Percentiles rank a stretch among this genome's conserved stretches.
Evolutionary conservation across 1,140 invertebrate species (phyloP).

Genomic region (Bombus confusus): DNA sequence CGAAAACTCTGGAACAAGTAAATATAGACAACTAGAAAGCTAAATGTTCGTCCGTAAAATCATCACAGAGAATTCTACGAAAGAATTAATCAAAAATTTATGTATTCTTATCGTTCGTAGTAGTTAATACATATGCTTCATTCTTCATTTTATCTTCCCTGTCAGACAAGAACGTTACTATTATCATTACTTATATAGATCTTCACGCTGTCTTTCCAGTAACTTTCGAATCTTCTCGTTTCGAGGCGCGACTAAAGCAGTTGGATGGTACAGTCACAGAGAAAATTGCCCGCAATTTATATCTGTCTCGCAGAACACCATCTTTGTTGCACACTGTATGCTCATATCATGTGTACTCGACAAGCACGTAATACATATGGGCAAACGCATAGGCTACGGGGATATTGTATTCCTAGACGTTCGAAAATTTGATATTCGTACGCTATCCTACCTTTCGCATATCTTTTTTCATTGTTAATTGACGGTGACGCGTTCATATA

Average conservation of each 20-base stretch:
- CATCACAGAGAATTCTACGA: too few relatives aligned
- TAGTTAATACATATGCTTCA: not conserved
- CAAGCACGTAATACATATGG: not conserved
- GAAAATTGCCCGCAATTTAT: slow-evolving; percentile 39
- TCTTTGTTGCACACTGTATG: not conserved
- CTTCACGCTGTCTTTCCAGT: not conserved
- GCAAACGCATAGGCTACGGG: not conserved
- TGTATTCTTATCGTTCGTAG: too few relatives aligned
- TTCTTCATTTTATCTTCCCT: not conserved
- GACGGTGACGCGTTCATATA: not conserved
- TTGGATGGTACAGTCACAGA: not conserved
- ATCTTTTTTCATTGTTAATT: not conserved
- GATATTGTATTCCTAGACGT: slow-evolving; percentile 22
- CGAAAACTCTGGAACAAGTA: too few relatives aligned
- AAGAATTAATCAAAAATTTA: too few relatives aligned
- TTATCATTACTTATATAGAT: not conserved
- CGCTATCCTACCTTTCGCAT: not conserved
- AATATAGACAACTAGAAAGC: too few relatives aligned
- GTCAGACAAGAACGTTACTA: not conserved
- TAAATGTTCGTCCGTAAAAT: too few relatives aligned
- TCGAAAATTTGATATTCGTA: slow-evolving; percentile 26
- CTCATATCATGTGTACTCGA: not conserved
- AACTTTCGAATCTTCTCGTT: not conserved
- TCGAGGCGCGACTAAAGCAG: not conserved
- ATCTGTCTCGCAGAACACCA: not conserved